These are phyloP conservation scores for Nothobranchius furzeri DNA, from an alignment of 2,113 vertebrate species.

Conservation along the genomic window DNA sequence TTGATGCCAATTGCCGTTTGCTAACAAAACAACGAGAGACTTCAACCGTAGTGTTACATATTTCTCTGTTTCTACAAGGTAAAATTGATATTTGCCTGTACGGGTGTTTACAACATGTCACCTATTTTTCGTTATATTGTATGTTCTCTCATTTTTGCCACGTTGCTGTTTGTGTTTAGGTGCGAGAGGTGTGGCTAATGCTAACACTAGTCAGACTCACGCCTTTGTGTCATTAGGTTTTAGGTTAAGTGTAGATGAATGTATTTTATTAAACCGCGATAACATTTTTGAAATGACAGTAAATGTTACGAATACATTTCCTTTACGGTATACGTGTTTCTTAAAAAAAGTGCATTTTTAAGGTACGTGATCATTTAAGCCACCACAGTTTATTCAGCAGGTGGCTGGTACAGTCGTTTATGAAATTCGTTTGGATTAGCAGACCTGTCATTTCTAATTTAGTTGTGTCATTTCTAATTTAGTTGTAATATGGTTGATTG, in stretches of 20 bases:
- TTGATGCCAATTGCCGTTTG: not conserved
- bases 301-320: not conserved
- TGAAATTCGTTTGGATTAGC: no score
- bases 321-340: no score
- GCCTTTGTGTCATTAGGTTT: not conserved
- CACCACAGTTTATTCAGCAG: no score
- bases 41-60: not conserved
- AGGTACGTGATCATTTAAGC: no score
- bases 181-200: slow-evolving; percentile 15
- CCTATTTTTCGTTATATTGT: no score
- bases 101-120: no score
- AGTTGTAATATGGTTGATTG: no score
- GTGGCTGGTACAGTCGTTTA: no score
- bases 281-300: fast-evolving
- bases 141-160: not conserved
- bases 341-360: no score
- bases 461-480: no score
- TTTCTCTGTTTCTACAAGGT: slow-evolving; percentile 20
- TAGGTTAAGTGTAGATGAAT: not conserved
- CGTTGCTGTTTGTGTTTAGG: fast-evolving
- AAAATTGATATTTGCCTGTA: not conserved
- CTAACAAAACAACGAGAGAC: slow-evolving; percentile 43
- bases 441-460: no score
- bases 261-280: not conserved
- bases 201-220: slow-evolving; percentile 14